Evolutionary conservation across 2,113 vertebrate species (phyloP), one percentile per base, ranked within the genome.

Genomic region (Halichoeres trimaculatus): DNA sequence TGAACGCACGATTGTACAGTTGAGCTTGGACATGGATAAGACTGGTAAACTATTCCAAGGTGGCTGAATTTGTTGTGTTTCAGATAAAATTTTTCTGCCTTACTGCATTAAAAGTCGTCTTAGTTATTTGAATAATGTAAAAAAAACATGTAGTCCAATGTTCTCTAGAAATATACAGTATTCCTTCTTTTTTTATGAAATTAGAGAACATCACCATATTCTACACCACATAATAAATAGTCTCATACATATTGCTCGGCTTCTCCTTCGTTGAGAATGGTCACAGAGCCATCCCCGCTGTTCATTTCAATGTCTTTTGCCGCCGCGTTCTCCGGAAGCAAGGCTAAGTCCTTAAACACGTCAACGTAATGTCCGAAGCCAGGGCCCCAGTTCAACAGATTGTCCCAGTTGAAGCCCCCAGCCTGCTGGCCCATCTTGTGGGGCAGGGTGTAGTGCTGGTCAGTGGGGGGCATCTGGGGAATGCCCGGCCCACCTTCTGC

Each of bases 281-380:
- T 93, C 68, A 97, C 95, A 0, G 92, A 89, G 55, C 96, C 92
- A 51, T 96, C 95, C 26, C 95, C 93, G 80, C 94, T 96, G 92
- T 93, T 88, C 67, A 98, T 97, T 80, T 98, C 97, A 55, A 92
- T 92, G 87, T 94, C 94, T 87, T 89, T 94, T 83, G 92, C 88
- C 2, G 94, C 90, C 69, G 93, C 70, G 64, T 96, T 96, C 86
- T 99, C 98, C 0, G 98, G 98, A 57, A 99, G 96, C 26, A 95
- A 94, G 30, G 98, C 98, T 86, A 99, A 88, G 93, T 99, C 98
- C 86, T 97, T 96, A 91, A 99, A 99, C 83, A 99, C 98, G 35
- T 99, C 98, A 34, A 98, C 97, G 14, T 99, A 99, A 90, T 99
- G 98, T 78, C 96, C 97, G 43, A 99, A 98, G 22, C 97, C 97